Base-by-base conservation (phyloP, 2,113 vertebrate genomes). In the Terrapene triunguis region DNA sequence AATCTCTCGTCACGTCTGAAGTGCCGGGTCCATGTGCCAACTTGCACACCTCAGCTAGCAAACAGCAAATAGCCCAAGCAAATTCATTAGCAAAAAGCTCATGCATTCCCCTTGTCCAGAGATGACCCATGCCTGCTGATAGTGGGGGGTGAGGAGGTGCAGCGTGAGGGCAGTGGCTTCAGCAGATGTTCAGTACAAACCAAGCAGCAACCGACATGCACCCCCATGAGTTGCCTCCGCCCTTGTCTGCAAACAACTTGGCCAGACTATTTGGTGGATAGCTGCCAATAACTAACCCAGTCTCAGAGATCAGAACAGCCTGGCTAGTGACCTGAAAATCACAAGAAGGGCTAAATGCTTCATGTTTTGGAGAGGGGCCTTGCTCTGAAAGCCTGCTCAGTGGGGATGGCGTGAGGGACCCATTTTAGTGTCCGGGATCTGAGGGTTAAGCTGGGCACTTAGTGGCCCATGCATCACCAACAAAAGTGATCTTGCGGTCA, bases 281-380 rank as follows among this genome's bases (percentile, higher is more conserved):
- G 51, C 85, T 6, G n/a, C 92, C 93, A 94, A 72, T 96, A 94
- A 96, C 87, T 85, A 85, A 1, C 89, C 78, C 92, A 21, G n/a
- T 85, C 93, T 72, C 87, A 95, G 93, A 91, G 89, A 12, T 76
- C 54, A 47, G 89, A 80, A 87, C 53, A 65, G 79, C 59, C 81
- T 94, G 90, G 81, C 84, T 86, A 94, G 94, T 48, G 38, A 80
- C 84, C 57, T 38, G 51, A n/a, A 88, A 97, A 96, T 89, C 80
- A 93, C 92, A 86, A 92, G 55, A 88, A 95, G 85, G 47, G 80
- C 59, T 27, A 88, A 89, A 80, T 22, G 65, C 87, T 54, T 89
- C 47, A 2, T 93, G 76, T 83, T 93, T 89, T 94, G 84, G 88
- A 81, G 53, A 57, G 57, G 65, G 50, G 53, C 44, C 27, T 5